Evolutionary conservation across 2,113 vertebrate species (phyloP).

Genomic region (Pygoscelis antarcticus): DNA sequence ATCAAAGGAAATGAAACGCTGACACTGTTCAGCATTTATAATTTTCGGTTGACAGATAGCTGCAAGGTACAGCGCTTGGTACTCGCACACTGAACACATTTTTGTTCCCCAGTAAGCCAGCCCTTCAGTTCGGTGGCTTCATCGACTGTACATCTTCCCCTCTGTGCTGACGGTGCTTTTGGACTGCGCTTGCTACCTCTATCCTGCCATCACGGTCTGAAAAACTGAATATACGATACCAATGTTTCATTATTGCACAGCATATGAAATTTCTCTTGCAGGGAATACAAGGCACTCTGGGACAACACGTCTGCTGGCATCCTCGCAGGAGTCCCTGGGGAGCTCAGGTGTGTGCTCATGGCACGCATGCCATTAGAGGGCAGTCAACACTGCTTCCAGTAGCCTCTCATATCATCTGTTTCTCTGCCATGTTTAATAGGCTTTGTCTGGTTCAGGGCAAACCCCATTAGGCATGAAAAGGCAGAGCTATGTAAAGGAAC

Average conservation of each 20-base stretch:
- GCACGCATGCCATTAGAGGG: constrained; percentile 65
- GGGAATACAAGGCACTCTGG: neutral
- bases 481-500: constrained; percentile 41
- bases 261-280: neutral
- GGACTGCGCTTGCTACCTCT: neutral
- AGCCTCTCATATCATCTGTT: constrained; percentile 5
- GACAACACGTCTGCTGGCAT: neutral
- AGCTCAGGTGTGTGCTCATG: constrained; percentile 3
- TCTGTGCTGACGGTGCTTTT: neutral
- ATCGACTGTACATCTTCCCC: neutral
- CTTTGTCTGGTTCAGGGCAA: constrained; percentile 72
- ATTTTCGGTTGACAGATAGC: neutral
- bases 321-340: neutral
- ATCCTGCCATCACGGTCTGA: neutral
- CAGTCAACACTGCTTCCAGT: constrained; percentile 57
- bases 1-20: neutral
- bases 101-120: neutral
- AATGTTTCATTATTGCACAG: neutral
- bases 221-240: neutral
- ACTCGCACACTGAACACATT: neutral
- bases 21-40: neutral
- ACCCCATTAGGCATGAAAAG: constrained; percentile 67
- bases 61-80: neutral
- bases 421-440: constrained; percentile 55
- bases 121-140: neutral